phyloP scores from a whole-genome alignment of 2,888 invertebrate genomes.

The Drosophila mercatorum region DNA sequence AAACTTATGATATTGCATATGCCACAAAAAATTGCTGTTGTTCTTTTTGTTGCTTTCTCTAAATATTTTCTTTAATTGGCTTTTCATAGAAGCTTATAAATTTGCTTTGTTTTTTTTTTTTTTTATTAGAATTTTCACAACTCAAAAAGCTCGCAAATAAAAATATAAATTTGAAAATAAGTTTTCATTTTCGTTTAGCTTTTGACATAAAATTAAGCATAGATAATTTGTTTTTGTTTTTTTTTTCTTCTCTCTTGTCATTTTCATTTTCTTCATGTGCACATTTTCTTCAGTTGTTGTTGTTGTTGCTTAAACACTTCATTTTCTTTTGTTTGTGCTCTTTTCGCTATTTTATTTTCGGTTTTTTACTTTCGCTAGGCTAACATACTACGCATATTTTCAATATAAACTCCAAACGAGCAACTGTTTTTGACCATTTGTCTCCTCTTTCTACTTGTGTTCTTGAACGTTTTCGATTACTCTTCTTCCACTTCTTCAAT shows the following conservation, averaged over 20 bases:
- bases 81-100: constrained; percentile 37
- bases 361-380: constrained; percentile 46
- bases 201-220: constrained; percentile 35
- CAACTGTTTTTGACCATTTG: constrained; percentile 3
- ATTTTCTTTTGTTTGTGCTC: constrained; percentile 27
- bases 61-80: constrained; percentile 24
- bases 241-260: background rate
- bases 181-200: constrained; percentile 26
- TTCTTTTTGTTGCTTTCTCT: constrained; percentile 6
- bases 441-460: constrained; percentile 16
- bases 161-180: constrained; percentile 16
- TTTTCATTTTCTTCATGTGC: constrained; percentile 19
- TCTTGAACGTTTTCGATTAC: constrained; percentile 17
- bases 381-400: constrained; percentile 48
- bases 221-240: constrained; percentile 9
- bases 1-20: constrained; percentile 73
- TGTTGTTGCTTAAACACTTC: constrained; percentile 45
- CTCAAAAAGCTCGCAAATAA: constrained; percentile 63
- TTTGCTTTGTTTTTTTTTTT: background rate
- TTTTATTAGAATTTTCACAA: constrained; percentile 42
- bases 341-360: constrained; percentile 16
- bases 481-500: constrained; percentile 14
- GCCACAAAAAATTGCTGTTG: constrained; percentile 65
- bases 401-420: constrained; percentile 26
- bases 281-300: constrained; percentile 30